A percentile compares a stretch with the other conserved stretches of the same genome.
Conservation (phyloP, 2,113 vertebrate genomes). For the Lycaon pictus region DNA sequence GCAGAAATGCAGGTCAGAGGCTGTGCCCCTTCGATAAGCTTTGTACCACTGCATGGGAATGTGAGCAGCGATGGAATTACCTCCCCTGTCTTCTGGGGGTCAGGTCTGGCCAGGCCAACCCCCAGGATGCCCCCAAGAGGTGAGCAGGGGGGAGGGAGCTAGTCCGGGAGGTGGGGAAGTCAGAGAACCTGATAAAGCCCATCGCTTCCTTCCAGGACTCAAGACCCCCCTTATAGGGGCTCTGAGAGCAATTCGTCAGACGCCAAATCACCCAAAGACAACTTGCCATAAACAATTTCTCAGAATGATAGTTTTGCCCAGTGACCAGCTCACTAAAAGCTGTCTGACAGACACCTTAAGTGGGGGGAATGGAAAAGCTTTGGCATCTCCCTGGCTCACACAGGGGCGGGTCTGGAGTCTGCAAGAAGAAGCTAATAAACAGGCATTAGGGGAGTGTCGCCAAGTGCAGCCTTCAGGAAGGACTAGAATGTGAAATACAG, state of each 20-base stretch:
- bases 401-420: not conserved
- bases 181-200: not conserved
- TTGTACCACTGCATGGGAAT: not conserved
- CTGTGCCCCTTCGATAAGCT: not conserved
- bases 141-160: not conserved
- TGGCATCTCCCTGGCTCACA: not conserved
- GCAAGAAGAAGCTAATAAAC: not conserved
- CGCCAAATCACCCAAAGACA: constrained; percentile 24
- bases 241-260: constrained; percentile 51
- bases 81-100: not conserved
- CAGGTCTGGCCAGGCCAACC: not conserved
- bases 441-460: not conserved
- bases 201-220: not conserved
- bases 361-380: not conserved
- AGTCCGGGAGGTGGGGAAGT: rapidly evolving
- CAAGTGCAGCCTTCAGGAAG: not conserved
- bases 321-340: constrained; percentile 32
- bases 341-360: not conserved
- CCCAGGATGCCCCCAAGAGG: not conserved
- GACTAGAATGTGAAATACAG: not conserved
- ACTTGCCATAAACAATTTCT: constrained; percentile 31
- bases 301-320: constrained; percentile 5
- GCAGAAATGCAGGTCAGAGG: not conserved
- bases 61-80: rapidly evolving
- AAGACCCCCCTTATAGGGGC: not conserved